Conservation (phyloP, 2,113 vertebrate genomes). For the Salminus brasiliensis region DNA sequence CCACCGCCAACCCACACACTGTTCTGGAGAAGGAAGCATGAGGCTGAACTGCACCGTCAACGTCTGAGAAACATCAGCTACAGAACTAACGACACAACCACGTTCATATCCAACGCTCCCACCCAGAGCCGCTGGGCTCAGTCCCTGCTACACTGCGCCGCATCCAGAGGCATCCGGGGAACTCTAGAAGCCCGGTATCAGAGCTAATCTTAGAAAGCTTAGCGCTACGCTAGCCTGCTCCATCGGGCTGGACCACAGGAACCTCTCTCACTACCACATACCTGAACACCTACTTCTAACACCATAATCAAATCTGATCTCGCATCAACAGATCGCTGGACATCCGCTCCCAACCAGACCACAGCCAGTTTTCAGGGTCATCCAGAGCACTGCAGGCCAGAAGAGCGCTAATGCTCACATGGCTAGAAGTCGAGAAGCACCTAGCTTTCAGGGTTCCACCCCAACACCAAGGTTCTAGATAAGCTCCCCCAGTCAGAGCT, state of each 20-base stretch:
- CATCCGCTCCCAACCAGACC: not conserved
- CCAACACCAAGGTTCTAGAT: too few species aligned
- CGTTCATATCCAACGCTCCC: not conserved
- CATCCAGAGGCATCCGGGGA: not conserved
- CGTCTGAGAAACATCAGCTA: too few species aligned
- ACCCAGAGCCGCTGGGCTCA: not conserved
- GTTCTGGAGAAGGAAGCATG: too few species aligned
- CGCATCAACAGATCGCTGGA: not conserved
- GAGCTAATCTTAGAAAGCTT: conserved; percentile 12
- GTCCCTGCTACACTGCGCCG: not conserved
- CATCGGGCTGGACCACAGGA: not conserved
- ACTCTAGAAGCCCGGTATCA: conserved; percentile 1
- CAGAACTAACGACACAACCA: not conserved
- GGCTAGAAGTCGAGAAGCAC: not conserved
- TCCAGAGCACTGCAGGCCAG: not conserved
- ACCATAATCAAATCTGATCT: not conserved
- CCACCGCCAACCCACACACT: too few species aligned
- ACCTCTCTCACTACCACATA: not conserved
- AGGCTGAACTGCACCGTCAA: too few species aligned
- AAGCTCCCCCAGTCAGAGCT: too few species aligned
- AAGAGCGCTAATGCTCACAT: not conserved
- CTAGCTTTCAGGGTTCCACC: not conserved
- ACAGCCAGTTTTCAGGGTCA: not conserved
- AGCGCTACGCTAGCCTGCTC: not conserved
- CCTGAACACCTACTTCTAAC: conserved; percentile 3